Evolutionary conservation across 2,888 invertebrate species (phyloP).

Genomic region (Thelaira solivaga): DNA sequence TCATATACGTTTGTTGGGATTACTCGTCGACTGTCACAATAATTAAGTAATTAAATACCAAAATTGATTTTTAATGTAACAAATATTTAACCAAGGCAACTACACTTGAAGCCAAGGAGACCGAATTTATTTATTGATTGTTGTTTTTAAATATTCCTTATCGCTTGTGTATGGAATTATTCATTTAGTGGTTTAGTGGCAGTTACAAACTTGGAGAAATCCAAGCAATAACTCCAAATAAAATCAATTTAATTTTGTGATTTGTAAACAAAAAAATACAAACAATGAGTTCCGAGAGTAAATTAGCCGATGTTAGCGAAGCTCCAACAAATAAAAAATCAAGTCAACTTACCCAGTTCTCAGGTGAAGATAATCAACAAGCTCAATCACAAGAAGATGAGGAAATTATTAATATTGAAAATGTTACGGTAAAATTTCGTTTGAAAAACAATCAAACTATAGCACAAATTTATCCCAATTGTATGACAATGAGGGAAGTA

Average conservation of each 20-base stretch:
- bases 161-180: neutral
- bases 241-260: neutral
- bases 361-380: neutral
- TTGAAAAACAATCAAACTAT: constrained; percentile 72
- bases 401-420: constrained; percentile 68
- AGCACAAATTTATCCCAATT: constrained; percentile 75
- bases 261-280: neutral
- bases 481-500: constrained; percentile 79
- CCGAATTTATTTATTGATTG: constrained; percentile 26
- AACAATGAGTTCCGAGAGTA: constrained; percentile 25
- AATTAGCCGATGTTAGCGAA: constrained; percentile 33
- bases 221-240: neutral
- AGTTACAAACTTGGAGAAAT: neutral
- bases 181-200: neutral
- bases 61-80: neutral
- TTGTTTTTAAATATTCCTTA: constrained; percentile 9
- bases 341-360: neutral
- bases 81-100: constrained; percentile 8
- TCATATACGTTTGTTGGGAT: no score
- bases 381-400: constrained; percentile 47
- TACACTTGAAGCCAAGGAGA: constrained; percentile 53
- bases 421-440: constrained; percentile 76
- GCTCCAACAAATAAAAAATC: neutral
- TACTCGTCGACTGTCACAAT: no score
- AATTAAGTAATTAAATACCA: neutral